These are phyloP conservation scores for Zaprionus nigranus DNA, from an alignment of 1,140 invertebrate species.

Conservation along the genomic window DNA sequence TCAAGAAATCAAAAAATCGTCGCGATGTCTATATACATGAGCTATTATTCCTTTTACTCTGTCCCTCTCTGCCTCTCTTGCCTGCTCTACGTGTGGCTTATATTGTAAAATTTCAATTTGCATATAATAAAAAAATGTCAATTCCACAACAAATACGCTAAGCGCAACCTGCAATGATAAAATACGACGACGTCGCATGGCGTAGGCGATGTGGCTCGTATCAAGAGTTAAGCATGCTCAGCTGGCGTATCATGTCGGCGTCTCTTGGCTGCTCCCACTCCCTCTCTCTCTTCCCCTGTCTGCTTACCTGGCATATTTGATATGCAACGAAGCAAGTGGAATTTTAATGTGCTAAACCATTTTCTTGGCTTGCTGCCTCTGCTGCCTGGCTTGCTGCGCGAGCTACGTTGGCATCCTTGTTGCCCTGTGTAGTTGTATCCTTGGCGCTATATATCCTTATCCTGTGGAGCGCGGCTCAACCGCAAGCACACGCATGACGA, in stretches of 20 bases:
- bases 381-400: constrained; percentile 18
- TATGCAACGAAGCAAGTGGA: constrained; percentile 80
- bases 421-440: constrained; percentile 9
- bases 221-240: constrained; percentile 63
- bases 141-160: constrained; percentile 70
- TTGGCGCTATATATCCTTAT: constrained; percentile 16
- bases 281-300: neutral
- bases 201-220: constrained; percentile 30
- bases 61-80: neutral
- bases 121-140: constrained; percentile 81
- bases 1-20: too few relatives aligned
- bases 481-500: constrained; percentile 40
- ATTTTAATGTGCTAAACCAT: constrained; percentile 82
- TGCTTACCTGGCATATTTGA: constrained; percentile 72
- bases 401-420: constrained; percentile 7
- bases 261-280: neutral
- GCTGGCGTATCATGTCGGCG: constrained; percentile 13
- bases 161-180: constrained; percentile 43
- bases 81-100: constrained; percentile 59
- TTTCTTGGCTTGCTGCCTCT: constrained; percentile 56
- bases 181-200: constrained; percentile 10
- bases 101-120: constrained; percentile 80
- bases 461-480: constrained; percentile 39
- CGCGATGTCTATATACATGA: too few relatives aligned
- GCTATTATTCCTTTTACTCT: too few relatives aligned